Evolutionary conservation across 2,888 invertebrate genomes (phyloP).

Genomic region (Lutraria lutraria): DNA sequence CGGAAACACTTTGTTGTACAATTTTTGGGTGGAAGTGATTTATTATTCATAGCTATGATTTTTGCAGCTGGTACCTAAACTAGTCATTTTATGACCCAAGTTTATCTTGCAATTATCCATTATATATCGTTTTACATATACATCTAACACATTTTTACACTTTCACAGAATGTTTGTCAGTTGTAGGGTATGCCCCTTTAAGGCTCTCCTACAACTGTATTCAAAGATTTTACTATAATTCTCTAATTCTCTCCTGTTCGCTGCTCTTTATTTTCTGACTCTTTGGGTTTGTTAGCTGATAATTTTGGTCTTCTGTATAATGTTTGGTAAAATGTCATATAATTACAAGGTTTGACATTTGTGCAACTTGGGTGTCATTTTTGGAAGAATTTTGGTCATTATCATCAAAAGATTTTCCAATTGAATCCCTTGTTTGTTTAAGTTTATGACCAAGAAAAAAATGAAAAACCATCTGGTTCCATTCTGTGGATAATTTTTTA

Average conservation of each 20-base stretch:
- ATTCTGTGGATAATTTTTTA: background rate
- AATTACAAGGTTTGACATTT: background rate
- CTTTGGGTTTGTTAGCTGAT: background rate
- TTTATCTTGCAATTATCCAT: no score
- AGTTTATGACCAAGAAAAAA: background rate
- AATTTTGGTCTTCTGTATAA: background rate
- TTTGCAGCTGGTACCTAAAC: no score
- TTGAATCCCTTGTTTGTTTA: background rate
- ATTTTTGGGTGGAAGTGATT: no score
- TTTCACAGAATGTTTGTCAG: no score
- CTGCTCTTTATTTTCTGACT: background rate
- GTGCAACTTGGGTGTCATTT: background rate
- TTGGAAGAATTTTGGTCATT: background rate
- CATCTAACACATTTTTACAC: no score
- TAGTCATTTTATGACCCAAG: no score
- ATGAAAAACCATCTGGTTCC: conserved; percentile 4
- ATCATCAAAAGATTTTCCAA: background rate
- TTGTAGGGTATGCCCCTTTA: no score
- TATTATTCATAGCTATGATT: no score
- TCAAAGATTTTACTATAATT: background rate
- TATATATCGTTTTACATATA: no score
- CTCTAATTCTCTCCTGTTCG: background rate
- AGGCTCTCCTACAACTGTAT: background rate
- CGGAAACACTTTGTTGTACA: no score
- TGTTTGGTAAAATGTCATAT: background rate